Base-by-base conservation (phyloP, 2,888 invertebrate genomes). In the Clivina fossor region DNA sequence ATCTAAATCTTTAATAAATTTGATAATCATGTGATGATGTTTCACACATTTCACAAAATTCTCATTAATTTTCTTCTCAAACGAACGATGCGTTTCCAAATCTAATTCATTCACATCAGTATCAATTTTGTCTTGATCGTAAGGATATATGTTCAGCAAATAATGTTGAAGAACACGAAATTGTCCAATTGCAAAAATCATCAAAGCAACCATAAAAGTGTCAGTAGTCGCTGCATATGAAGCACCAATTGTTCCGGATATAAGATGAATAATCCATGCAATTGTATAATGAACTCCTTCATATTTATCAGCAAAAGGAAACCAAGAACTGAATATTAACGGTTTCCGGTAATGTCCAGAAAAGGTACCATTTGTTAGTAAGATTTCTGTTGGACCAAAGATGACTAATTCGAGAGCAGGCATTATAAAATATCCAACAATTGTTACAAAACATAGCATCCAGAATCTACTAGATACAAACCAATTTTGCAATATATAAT, bases 1-100 rank as follows among this genome's bases (percentile, higher is more conserved):
- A 58, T 77, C 74, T 0, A 78, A 59, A 11, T 72, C 60, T 15
- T 20, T 4, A 24, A 24, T 24, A 43, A 8, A 4, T 5, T 13
- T 19, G 20, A 57, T 57, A 18, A 53, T 46, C 11, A 44, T 30
- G 26, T 33, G 30, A 40, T 57, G 57, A 22, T 51, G 57, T 16
- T 51, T 46, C 4, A 57, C 13, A 41, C 37, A 24, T 20, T 53
- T 41, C 30, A 46, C 46, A 19, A 53, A 13, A 19, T 57, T 33
- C 8, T 19, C 26, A 19, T 47, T 38, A 22, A 53, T 26, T 40
- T 41, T 41, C 7, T 33, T 13, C 4, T 32, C 15, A n/a, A n/a
- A n/a, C n/a, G n/a, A n/a, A n/a, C n/a, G n/a, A n/a, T n/a, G n/a
- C n/a, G n/a, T n/a, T n/a, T 37, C 38, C 20, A 19, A 5, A 15